Evolutionary conservation across 2,113 vertebrate species (phyloP).

Genomic region (Montifringilla adamsi): DNA sequence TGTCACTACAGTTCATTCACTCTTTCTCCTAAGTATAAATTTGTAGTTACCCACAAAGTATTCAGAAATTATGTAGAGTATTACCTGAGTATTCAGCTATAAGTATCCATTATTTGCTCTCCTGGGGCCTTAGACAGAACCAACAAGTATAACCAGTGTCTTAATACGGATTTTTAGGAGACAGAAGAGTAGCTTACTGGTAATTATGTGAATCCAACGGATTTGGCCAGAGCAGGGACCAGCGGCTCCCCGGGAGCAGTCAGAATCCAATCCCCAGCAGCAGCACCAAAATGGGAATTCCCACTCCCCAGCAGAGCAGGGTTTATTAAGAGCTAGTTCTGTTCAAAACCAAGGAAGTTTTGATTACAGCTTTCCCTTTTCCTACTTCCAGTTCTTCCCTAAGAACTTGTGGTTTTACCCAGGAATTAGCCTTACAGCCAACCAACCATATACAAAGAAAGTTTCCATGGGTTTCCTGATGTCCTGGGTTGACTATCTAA

Average conservation of each 20-base stretch:
- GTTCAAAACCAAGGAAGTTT: neutral
- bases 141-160: neutral
- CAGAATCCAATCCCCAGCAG: neutral
- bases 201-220: neutral
- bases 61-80: neutral
- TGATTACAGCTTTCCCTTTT: neutral
- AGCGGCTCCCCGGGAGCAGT: accelerated
- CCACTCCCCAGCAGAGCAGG: neutral
- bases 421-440: neutral
- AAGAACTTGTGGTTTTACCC: neutral
- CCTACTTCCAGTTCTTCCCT: neutral
- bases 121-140: neutral
- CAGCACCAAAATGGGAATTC: neutral
- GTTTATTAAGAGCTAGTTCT: accelerated
- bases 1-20: neutral
- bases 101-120: neutral
- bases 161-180: neutral
- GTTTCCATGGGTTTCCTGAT: neutral
- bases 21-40: neutral
- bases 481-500: too few relatives aligned
- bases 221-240: neutral
- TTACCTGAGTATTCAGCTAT: neutral
- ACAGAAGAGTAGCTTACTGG: neutral
- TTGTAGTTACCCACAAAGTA: neutral
- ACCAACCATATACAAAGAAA: neutral